Conservation (phyloP, 37 sponge, comb jelly and placozoan genomes). For the Sycon ciliatum region DNA sequence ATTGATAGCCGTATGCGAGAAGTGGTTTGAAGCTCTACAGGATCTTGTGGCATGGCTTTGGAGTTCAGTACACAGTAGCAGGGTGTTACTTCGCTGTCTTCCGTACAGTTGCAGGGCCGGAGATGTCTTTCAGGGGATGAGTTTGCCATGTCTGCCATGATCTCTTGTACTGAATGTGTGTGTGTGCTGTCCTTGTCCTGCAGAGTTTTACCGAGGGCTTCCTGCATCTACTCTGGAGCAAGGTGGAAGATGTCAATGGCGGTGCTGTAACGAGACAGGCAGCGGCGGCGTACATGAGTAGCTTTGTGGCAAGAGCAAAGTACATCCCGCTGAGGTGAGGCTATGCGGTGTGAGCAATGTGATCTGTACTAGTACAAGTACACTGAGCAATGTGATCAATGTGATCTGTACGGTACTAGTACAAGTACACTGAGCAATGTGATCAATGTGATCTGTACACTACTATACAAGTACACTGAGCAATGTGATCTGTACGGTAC, state of each 20-base stretch:
- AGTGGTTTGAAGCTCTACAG: too few relatives aligned
- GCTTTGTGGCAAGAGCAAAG: constrained; percentile 69
- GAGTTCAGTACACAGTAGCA: too few relatives aligned
- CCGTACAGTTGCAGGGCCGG: too few relatives aligned
- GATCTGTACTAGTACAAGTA: constrained; percentile 5
- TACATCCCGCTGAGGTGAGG: constrained; percentile 39
- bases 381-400: neutral
- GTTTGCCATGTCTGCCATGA: too few relatives aligned
- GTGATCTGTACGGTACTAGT: neutral
- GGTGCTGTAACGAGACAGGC: constrained; percentile 41
- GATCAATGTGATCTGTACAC: neutral
- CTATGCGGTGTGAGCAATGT: neutral
- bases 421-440: constrained; percentile 8
- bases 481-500: neutral
- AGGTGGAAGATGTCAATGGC: constrained; percentile 12
- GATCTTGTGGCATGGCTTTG: too few relatives aligned
- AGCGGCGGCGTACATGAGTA: constrained; percentile 59
- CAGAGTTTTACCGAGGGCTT: constrained; percentile 44
- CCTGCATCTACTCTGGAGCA: constrained; percentile 53
- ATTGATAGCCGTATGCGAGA: too few relatives aligned
- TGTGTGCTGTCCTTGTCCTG: neutral
- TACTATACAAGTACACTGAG: constrained; percentile 17
- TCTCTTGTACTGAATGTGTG: too few relatives aligned
- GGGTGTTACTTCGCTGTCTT: too few relatives aligned
- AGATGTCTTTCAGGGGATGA: too few relatives aligned